Conservation (phyloP, 2,113 vertebrate species). For the Madoqua kirkii region DNA sequence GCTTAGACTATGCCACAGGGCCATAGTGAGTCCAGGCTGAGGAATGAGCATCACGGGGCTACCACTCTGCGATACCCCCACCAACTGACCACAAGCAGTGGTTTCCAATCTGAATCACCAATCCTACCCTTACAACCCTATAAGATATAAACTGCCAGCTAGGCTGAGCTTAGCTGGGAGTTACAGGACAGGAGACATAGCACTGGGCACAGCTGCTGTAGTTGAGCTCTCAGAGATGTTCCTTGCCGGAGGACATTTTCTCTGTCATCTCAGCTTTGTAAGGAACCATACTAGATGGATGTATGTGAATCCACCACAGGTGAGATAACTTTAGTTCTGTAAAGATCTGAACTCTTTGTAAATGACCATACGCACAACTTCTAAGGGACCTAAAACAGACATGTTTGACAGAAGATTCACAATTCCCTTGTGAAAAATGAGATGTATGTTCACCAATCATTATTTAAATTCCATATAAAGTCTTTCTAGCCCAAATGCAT, state of each 20-base stretch:
- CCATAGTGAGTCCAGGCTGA: not conserved
- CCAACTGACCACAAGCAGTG: not conserved
- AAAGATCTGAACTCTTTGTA: not conserved
- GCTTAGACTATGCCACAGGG: not conserved
- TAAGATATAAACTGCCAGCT: not conserved
- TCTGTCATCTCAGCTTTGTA: not conserved
- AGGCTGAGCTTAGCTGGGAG: not conserved
- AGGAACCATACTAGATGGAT: not conserved
- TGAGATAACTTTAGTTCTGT: not conserved
- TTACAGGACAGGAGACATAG: not conserved
- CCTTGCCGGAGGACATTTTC: not conserved
- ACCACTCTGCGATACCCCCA: no score
- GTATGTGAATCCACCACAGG: not conserved
- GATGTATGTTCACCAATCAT: not conserved
- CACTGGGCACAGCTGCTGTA: not conserved
- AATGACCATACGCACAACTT: not conserved
- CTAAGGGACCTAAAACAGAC: not conserved
- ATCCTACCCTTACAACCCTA: not conserved
- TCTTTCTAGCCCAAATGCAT: not conserved
- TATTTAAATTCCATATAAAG: not conserved
- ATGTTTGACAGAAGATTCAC: not conserved
- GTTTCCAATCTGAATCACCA: not conserved
- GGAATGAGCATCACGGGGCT: not conserved
- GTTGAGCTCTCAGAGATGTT: not conserved
- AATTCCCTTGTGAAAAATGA: not conserved